A percentile compares a stretch with the other conserved stretches of the same genome.
These are phyloP conservation scores for Microplitis mediator DNA, from an alignment of 1,140 invertebrate genomes.

Conservation along the genomic window DNA sequence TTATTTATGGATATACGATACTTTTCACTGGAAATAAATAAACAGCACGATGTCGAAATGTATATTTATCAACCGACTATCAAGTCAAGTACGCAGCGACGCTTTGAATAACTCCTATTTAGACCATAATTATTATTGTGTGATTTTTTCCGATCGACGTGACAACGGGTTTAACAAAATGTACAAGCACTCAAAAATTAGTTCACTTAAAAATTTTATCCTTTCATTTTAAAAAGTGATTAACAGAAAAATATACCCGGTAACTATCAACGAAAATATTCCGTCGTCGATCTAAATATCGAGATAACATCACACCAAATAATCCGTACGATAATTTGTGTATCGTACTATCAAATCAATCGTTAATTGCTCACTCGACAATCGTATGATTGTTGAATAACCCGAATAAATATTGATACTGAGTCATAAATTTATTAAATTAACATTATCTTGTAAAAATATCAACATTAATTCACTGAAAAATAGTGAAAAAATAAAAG, in stretches of 20 bases:
- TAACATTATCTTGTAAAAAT: too few relatives aligned
- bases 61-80: neutral
- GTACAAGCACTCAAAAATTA: neutral
- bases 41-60: neutral
- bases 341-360: neutral
- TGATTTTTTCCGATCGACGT: neutral
- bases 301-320: neutral
- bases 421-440: neutral
- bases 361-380: neutral
- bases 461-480: too few relatives aligned
- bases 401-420: neutral
- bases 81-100: constrained; percentile 17
- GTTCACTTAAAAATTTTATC: neutral
- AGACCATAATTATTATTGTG: neutral
- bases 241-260: neutral
- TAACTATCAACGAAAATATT: constrained; percentile 23
- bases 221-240: neutral
- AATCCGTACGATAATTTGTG: neutral
- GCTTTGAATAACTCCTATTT: neutral
- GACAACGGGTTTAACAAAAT: neutral
- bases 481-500: too few relatives aligned
- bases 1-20: neutral
- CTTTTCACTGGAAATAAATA: neutral
- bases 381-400: neutral
- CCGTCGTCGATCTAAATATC: constrained; percentile 24